phyloP scores from a whole-genome alignment of 2,113 vertebrate species.

The Gulo gulo region DNA sequence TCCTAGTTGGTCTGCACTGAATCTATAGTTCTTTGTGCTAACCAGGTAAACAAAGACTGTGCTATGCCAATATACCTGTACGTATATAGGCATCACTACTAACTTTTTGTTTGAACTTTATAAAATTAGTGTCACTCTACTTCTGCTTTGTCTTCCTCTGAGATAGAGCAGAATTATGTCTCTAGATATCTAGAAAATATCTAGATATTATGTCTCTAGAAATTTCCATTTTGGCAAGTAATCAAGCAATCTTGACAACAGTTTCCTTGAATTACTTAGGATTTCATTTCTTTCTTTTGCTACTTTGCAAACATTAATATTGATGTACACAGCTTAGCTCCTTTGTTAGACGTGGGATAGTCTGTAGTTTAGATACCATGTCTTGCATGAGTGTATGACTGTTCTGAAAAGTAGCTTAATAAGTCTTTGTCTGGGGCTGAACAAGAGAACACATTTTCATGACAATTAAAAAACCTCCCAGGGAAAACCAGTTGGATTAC shows the following conservation, averaged over 20 bases:
- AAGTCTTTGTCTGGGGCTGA: neutral
- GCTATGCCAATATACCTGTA: neutral
- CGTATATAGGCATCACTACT: neutral
- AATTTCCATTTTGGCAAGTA: conserved; percentile 22
- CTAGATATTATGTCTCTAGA: neutral
- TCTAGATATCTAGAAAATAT: neutral
- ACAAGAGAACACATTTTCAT: neutral
- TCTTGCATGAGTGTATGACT: neutral
- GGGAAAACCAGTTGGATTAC: conserved; percentile 30
- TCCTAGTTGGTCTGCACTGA: neutral
- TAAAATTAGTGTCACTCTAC: neutral
- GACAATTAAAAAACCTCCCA: neutral
- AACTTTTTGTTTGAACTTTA: neutral
- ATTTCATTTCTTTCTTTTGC: neutral
- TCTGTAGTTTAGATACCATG: neutral
- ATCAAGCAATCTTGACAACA: neutral
- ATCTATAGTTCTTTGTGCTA: neutral
- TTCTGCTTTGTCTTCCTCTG: neutral
- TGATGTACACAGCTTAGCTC: neutral
- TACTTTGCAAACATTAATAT: neutral
- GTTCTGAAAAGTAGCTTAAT: neutral
- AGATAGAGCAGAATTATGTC: neutral
- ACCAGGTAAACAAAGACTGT: neutral
- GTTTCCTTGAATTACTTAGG: neutral
- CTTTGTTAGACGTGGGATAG: neutral